Evolutionary conservation across 2,113 vertebrate species (phyloP).

Genomic region (Speoplatyrhinus poulsoni): DNA sequence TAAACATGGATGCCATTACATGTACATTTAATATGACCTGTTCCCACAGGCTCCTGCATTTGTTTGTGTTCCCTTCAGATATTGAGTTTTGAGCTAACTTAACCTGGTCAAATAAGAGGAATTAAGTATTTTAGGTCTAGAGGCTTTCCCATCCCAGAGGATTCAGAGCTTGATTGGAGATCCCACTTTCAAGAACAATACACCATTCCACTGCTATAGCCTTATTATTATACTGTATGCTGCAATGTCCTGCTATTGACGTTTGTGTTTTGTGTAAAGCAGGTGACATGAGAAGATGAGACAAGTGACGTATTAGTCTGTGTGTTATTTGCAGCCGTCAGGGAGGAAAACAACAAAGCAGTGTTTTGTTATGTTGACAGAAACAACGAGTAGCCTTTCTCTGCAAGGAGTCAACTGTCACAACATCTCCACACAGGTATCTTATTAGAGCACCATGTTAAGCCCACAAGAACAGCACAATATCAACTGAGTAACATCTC

Average conservation of each 20-base stretch:
- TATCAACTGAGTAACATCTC: constrained; percentile 40
- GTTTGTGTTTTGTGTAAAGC: constrained; percentile 41
- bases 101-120: too few species aligned
- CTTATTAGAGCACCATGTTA: constrained; percentile 18
- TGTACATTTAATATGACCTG: too few species aligned
- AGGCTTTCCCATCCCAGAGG: too few species aligned
- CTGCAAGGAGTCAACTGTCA: constrained; percentile 36
- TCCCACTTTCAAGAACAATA: too few species aligned
- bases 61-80: too few species aligned
- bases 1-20: too few species aligned
- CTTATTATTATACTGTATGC: too few species aligned
- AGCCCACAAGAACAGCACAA: constrained; percentile 26
- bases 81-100: too few species aligned
- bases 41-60: too few species aligned
- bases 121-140: too few species aligned
- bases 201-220: too few species aligned
- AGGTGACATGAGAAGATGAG: constrained; percentile 38
- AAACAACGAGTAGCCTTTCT: constrained; percentile 25
- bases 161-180: too few species aligned
- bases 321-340: constrained; percentile 43
- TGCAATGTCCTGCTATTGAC: constrained; percentile 56
- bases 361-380: constrained; percentile 40
- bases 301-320: constrained; percentile 45
- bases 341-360: constrained; percentile 14
- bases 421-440: constrained; percentile 36